A percentile compares a stretch with the other conserved stretches of the same genome.
These are phyloP conservation scores for Dasyprocta punctata DNA, from an alignment of 2,113 vertebrate species.

Conservation along the genomic window DNA sequence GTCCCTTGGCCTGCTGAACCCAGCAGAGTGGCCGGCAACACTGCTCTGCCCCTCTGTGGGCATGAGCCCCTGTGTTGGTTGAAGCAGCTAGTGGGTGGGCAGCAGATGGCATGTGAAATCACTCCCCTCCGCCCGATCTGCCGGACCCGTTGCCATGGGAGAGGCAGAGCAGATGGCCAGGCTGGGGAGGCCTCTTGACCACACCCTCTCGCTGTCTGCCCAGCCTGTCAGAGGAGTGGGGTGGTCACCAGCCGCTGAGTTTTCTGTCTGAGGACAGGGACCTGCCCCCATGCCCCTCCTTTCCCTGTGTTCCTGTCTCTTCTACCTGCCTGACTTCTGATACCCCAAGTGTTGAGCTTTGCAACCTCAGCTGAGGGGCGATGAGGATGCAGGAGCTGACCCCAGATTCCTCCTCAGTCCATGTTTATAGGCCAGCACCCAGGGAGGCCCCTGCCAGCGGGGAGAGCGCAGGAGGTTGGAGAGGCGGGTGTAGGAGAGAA, in stretches of 20 bases:
- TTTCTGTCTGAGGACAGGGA: background rate
- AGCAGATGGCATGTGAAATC: constrained; percentile 70
- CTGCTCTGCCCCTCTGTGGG: background rate
- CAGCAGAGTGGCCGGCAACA: background rate
- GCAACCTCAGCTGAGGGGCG: background rate
- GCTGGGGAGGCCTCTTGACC: constrained; percentile 62
- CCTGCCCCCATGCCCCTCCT: background rate
- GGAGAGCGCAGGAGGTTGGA: background rate
- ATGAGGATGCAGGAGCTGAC: background rate
- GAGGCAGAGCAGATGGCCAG: constrained; percentile 68
- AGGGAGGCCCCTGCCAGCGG: background rate
- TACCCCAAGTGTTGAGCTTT: background rate
- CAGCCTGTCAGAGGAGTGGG: background rate
- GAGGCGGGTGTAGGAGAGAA: background rate
- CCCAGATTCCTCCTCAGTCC: background rate
- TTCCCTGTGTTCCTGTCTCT: background rate
- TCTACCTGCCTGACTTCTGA: background rate
- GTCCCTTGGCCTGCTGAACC: background rate
- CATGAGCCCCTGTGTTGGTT: background rate
- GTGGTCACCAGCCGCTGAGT: background rate
- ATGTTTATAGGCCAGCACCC: background rate
- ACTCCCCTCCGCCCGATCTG: background rate
- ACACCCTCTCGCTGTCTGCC: constrained; percentile 57
- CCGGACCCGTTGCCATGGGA: constrained; percentile 71
- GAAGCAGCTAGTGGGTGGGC: background rate